These are phyloP conservation scores for Murina feae DNA, from an alignment of 2,113 vertebrate genomes.

Conservation along the genomic window DNA sequence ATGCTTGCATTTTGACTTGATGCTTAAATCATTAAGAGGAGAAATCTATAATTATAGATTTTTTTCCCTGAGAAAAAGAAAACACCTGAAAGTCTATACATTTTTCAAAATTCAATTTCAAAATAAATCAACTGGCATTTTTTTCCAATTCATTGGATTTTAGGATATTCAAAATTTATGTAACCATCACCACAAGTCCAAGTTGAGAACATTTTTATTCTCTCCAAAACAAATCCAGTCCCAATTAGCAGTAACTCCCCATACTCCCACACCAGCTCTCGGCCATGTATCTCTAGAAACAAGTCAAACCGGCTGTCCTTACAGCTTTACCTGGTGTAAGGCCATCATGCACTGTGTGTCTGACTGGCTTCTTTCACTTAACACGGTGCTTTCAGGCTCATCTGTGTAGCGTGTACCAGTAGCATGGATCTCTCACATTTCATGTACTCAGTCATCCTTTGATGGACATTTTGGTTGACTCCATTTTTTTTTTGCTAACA, in stretches of 20 bases:
- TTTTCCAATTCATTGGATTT: neutral
- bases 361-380: neutral
- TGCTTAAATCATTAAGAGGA: neutral
- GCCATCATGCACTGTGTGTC: too few species aligned
- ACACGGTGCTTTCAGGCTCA: accelerated
- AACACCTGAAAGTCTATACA: neutral
- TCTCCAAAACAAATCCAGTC: neutral
- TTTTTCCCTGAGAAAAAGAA: neutral
- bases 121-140: neutral
- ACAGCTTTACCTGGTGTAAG: neutral
- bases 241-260: neutral
- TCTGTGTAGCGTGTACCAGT: neutral
- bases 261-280: accelerated
- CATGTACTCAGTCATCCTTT: neutral
- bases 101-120: neutral
- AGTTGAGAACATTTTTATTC: neutral
- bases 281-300: neutral
- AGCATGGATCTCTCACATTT: neutral
- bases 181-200: neutral
- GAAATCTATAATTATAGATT: neutral
- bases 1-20: neutral
- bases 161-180: neutral
- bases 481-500: neutral
- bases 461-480: neutral
- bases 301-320: neutral